Base-by-base conservation (phyloP, 2,888 invertebrate genomes). In the Octonoba sinensis region DNA sequence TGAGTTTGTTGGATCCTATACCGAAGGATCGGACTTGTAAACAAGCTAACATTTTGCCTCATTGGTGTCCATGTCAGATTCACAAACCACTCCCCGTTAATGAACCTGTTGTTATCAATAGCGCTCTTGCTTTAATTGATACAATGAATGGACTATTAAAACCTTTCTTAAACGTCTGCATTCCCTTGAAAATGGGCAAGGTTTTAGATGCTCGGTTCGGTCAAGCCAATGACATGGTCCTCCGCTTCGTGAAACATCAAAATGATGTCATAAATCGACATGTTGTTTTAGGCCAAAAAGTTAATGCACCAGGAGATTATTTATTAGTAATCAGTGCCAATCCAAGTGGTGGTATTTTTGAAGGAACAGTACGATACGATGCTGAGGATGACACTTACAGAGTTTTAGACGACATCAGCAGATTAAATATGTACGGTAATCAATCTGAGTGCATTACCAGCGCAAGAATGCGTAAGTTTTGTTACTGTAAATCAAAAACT, bases 281-380 rank as follows among this genome's bases (percentile, higher is more conserved):
- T 49, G 82, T 79, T 22, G 66, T 83, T 36, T 73, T 78, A 13
- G 84, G 84, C 6, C 64, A 82, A 18, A 78, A 79, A 49, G 60
- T 84, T 3, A 73, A 83, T n/a, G 84, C 83, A 22, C 84, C 84
- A 6, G 75, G 59, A 1, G 84, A 94, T 87, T 92, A 92, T 84
- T 91, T 92, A 85, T 88, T 94, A 56, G 92, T 92, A 11, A 86
- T 93, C 84, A 89, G 91, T 81, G 93, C 93, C 0, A 84, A 87
- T 47, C 95, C 95, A 0, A 93, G 94, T 0, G 90, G 89, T 59
- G 95, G 91, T 0, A 88, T 93, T 57, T 96, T 96, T 87, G 96
- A 96, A 88, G 94, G 93, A 0, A 95, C 95, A 0, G 90, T 96
- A 8, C 89, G 92, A n/a, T 47, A 88, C 89, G 86, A 84, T 44